Evolutionary conservation across 1,140 invertebrate genomes (phyloP).

Genomic region (Lepidurus packardi): DNA sequence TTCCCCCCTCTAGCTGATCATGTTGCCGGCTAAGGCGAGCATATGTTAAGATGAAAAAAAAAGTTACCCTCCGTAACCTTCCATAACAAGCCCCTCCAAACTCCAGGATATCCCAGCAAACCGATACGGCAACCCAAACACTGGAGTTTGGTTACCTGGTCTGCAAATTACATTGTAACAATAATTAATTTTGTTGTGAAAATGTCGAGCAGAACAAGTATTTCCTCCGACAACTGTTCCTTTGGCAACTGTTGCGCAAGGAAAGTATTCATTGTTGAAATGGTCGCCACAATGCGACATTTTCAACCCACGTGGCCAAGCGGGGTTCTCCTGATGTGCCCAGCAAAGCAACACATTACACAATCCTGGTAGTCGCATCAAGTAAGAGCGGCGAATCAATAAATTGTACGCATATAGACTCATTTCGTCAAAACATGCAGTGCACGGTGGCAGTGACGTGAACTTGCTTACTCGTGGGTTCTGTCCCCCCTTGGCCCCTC

Average conservation of each 20-base stretch:
- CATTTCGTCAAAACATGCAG: not conserved
- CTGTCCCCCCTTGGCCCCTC: not conserved
- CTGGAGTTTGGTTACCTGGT: not conserved
- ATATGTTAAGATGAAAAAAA: not conserved
- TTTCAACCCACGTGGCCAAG: not conserved
- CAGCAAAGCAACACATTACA: not conserved
- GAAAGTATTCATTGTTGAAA: not conserved
- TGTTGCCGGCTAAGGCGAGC: not conserved
- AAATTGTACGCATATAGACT: not conserved
- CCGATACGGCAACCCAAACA: not conserved
- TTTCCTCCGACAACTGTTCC: not conserved
- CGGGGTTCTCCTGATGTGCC: not conserved
- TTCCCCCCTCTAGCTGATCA: constrained; percentile 17
- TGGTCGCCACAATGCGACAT: not conserved
- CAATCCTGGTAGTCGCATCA: not conserved
- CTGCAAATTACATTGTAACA: not conserved
- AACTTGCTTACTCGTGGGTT: not conserved
- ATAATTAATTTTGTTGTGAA: not conserved
- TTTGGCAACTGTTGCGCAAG: not conserved
- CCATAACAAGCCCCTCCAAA: not conserved
- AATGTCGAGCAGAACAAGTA: not conserved
- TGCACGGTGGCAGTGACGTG: not conserved
- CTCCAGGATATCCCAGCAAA: not conserved
- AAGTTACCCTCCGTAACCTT: constrained; percentile 2
- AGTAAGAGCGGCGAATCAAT: not conserved